phyloP scores from a whole-genome alignment of 2,113 vertebrate species.

The Blennius ocellaris region DNA sequence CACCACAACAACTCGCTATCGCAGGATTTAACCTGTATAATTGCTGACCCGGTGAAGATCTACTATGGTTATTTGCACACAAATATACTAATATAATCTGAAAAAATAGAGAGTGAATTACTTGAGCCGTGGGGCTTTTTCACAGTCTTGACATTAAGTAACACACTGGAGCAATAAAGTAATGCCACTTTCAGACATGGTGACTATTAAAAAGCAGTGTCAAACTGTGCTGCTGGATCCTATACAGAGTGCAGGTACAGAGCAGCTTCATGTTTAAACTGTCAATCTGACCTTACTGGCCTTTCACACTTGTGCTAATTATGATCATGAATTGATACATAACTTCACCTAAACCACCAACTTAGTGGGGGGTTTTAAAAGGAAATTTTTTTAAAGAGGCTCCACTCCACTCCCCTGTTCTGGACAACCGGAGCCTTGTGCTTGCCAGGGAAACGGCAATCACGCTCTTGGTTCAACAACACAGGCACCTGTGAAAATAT shows the following conservation, averaged over 20 bases:
- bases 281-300: conserved; percentile 8
- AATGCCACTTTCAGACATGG: conserved; percentile 37
- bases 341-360: not conserved
- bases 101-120: conserved; percentile 34
- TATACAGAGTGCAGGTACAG: not conserved
- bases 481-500: conserved; percentile 82
- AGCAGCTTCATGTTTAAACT: not conserved
- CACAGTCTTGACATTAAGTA: conserved; percentile 42
- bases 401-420: conserved; percentile 27
- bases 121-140: conserved; percentile 37
- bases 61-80: conserved; percentile 43
- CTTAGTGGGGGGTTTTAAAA: conserved; percentile 1
- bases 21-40: conserved; percentile 26
- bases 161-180: conserved; percentile 46
- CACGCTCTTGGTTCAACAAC: conserved; percentile 74
- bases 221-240: conserved; percentile 14
- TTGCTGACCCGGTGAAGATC: conserved; percentile 31
- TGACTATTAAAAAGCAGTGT: conserved; percentile 19
- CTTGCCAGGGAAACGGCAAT: conserved; percentile 72
- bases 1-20: not conserved
- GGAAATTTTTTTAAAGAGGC: conserved; percentile 37
- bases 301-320: conserved; percentile 2
- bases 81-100: conserved; percentile 45
- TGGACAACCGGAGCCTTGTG: conserved; percentile 75
- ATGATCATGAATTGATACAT: conserved; percentile 7